These are phyloP conservation scores for Actinia equina DNA, from an alignment of 64 coral and sea anemone genomes.

Conservation along the genomic window DNA sequence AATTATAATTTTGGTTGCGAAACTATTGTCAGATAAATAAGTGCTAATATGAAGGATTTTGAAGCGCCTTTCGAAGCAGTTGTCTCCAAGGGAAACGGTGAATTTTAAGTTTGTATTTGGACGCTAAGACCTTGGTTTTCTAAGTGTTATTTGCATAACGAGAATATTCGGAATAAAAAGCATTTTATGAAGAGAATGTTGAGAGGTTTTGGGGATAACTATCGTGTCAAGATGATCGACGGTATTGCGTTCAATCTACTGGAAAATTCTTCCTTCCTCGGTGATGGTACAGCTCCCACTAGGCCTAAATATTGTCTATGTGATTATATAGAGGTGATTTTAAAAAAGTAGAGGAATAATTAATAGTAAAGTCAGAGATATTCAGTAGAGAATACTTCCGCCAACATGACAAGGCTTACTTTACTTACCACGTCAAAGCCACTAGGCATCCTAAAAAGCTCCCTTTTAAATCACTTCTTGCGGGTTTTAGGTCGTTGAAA, in stretches of 20 bases:
- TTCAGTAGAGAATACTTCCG: conserved; percentile 3
- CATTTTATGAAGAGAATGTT: not conserved
- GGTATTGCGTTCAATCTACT: not conserved
- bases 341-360: not conserved
- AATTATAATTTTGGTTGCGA: not conserved
- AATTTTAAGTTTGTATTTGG: not conserved
- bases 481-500: not conserved
- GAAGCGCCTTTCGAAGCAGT: not conserved
- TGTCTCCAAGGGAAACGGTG: not conserved
- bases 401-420: not conserved
- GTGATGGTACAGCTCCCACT: not conserved
- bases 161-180: not conserved
- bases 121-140: not conserved
- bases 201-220: not conserved
- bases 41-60: not conserved
- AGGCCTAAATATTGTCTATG: not conserved
- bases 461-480: not conserved
- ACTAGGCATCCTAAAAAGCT: not conserved
- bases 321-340: not conserved
- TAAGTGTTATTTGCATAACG: conserved; percentile 9
- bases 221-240: not conserved
- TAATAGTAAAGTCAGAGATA: not conserved
- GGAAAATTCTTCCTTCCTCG: not conserved
- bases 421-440: conserved; percentile 15
- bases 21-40: not conserved